Percentiles rank a stretch among this genome's conserved stretches.
Conservation (phyloP, 2,797 vertebrate genomes). For the Rhabdomys pumilio region DNA sequence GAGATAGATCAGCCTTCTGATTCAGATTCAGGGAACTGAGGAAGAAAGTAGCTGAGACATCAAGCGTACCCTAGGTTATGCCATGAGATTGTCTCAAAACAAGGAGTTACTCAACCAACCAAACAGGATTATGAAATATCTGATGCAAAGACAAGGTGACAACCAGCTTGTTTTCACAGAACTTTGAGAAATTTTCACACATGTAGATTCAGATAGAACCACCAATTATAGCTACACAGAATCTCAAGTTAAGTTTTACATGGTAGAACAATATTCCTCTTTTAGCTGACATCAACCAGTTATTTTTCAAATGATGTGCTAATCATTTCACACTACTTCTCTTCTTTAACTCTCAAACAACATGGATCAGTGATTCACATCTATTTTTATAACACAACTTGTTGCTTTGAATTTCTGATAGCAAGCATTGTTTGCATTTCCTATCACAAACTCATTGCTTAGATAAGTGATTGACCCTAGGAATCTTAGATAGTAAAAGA, state of each 20-base stretch:
- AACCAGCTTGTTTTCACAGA: background rate
- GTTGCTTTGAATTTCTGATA: background rate
- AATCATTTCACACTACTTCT: too few species aligned
- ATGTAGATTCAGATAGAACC: background rate
- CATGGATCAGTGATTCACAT: background rate
- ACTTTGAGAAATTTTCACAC: background rate
- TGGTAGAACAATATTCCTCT: background rate
- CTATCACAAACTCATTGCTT: background rate
- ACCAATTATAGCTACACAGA: background rate
- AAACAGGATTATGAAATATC: background rate
- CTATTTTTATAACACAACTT: background rate
- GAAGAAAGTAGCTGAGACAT: background rate
- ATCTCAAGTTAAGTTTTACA: background rate
- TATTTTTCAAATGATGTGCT: background rate
- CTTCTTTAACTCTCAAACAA: background rate
- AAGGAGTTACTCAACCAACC: rapidly evolving
- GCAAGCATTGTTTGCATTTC: background rate
- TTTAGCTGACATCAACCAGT: background rate
- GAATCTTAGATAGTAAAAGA: background rate
- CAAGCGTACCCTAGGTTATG: background rate
- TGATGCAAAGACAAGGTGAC: background rate
- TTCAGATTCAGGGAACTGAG: background rate
- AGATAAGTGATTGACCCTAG: background rate
- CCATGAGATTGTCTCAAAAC: background rate
- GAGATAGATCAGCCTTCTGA: too few species aligned